Conservation (phyloP, 2,888 invertebrate species). For the Cephus rjabovi region DNA sequence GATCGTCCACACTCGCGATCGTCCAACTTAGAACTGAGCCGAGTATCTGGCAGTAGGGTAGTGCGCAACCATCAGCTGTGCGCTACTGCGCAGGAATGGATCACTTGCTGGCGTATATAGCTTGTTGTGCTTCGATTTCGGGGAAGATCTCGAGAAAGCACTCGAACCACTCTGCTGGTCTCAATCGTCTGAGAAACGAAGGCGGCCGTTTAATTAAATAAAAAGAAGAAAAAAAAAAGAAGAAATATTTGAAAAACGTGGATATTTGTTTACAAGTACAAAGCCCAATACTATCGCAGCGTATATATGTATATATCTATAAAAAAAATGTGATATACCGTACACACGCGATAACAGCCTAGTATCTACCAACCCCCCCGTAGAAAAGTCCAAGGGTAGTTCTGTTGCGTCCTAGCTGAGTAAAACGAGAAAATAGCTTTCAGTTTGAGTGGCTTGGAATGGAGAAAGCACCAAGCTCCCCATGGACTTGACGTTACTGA, state of each 20-base stretch:
- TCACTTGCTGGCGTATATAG: neutral
- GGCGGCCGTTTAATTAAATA: neutral
- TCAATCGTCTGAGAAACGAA: neutral
- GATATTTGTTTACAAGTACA: neutral
- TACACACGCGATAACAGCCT: neutral
- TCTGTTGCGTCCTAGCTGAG: neutral
- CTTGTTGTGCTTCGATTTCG: neutral
- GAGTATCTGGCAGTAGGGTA: constrained; percentile 1
- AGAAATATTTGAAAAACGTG: neutral
- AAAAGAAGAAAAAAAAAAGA: neutral
- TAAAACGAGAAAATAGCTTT: neutral
- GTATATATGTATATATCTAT: neutral
- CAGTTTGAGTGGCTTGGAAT: neutral
- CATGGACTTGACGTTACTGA: neutral
- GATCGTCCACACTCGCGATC: neutral
- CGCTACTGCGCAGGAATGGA: constrained; percentile 18
- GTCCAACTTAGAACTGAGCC: neutral
- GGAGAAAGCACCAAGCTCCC: neutral
- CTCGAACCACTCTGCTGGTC: neutral
- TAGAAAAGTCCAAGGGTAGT: neutral
- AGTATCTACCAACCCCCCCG: neutral
- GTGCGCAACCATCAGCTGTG: constrained; percentile 22
- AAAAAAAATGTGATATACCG: neutral
- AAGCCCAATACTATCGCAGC: neutral
- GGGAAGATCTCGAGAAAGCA: neutral